Base-by-base conservation (phyloP, 1,140 invertebrate species). In the Colletes latitarsis region DNA sequence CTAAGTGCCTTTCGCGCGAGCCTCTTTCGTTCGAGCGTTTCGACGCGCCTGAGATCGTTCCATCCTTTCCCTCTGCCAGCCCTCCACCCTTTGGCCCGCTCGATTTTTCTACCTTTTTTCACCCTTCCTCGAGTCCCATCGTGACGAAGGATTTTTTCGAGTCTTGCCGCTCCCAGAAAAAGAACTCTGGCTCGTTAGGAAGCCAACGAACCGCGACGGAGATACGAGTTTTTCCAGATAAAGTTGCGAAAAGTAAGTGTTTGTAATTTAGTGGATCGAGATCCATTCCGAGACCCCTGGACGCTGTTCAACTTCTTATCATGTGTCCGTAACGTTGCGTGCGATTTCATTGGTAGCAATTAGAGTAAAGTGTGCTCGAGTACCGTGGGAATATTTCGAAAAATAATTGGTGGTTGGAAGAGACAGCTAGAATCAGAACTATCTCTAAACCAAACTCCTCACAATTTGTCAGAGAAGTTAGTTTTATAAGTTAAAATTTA, bases 211-310 rank as follows among this genome's bases (percentile, higher is more conserved):
- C 9, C 6, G 10, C 6, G 46, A 46, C 41, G 53, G 57, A 12
- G 6, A 64, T 64, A 49, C 71, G 62, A 46, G 19, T 43, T 30
- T 6, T 30, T 43, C 17, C 62, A 43, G 19, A 81, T 68, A 67
- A 75, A 72, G 70, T 6, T 46, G 60, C 21, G 39, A 63, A 49
- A 62, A 46, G 55, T 52, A 39, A 74, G 21, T 71, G 63, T 43
- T 75, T 67, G 30, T 67, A 71, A 81, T 83, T 84, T 83, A 83
- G n/a, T 9, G 75, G 62, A 46, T 46, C 43, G 43, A 46, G 30
- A 30, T 30, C 30, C 2, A 30, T n/a, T n/a, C n/a, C n/a, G n/a
- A n/a, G n/a, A n/a, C n/a, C n/a, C n/a, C n/a, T n/a, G n/a, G n/a
- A n/a, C n/a, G n/a, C n/a, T 15, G 41, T 21, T 15, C 69, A 58